Percentiles rank a stretch among this genome's conserved stretches.
Conservation (phyloP, 1,140 invertebrate species). For the Ceratina australensis region DNA sequence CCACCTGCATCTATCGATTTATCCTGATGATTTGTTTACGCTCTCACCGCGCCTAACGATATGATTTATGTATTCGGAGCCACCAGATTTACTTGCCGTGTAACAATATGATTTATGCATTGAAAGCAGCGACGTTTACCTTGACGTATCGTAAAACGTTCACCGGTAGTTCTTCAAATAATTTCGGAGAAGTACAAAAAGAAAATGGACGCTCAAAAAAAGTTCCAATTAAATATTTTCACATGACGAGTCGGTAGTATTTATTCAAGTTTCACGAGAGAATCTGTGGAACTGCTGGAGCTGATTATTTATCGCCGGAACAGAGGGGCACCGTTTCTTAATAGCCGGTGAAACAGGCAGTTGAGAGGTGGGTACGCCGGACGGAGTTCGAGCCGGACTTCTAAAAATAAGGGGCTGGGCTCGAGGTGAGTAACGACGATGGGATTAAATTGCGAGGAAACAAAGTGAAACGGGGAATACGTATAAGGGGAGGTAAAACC, state of each 20-base stretch:
- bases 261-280: not conserved
- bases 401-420: not conserved
- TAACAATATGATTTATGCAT: not conserved
- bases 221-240: too few species aligned
- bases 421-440: constrained; percentile 25
- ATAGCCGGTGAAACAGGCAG: not conserved
- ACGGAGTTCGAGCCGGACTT: not conserved
- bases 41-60: not conserved
- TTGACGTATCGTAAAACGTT: not conserved
- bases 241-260: too few species aligned
- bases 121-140: not conserved
- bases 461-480: constrained; percentile 6
- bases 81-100: too few species aligned
- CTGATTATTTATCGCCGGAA: not conserved
- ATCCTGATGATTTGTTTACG: not conserved
- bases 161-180: too few species aligned
- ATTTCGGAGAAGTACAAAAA: too few species aligned
- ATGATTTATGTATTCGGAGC: not conserved
- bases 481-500: not conserved
- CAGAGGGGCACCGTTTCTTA: not conserved
- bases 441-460: constrained; percentile 49
- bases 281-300: too few species aligned
- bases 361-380: not conserved
- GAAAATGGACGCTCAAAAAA: too few species aligned
- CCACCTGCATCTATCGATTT: not conserved